A percentile compares a stretch with the other conserved stretches of the same genome.
Conservation (phyloP, 2,113 vertebrate genomes). For the Phalacrocorax pelagicus region DNA sequence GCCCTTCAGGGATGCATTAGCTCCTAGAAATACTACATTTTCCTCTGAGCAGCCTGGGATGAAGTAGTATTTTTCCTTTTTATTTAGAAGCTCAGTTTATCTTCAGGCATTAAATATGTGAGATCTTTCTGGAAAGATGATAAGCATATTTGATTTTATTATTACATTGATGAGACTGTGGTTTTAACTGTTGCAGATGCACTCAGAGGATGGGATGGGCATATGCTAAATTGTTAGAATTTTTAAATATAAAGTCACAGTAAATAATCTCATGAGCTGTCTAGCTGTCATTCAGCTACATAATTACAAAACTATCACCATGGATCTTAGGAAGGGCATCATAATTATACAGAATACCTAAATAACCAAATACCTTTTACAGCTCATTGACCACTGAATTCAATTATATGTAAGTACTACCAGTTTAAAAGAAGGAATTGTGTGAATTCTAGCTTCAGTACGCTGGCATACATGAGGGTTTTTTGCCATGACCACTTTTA, state of each 20-base stretch:
- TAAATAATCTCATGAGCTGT: not conserved
- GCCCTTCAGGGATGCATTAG: not conserved
- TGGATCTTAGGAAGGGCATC: not conserved
- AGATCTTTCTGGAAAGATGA: not conserved
- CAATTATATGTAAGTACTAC: not conserved
- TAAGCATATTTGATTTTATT: not conserved
- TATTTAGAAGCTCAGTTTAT: not conserved
- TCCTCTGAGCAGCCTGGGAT: not conserved
- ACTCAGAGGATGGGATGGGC: not conserved
- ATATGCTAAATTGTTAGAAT: not conserved
- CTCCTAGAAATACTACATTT: not conserved
- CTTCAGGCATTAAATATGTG: not conserved
- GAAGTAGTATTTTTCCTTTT: not conserved
- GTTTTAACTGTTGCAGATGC: not conserved
- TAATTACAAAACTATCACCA: not conserved
- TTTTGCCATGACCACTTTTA: not conserved
- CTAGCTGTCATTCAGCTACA: not conserved
- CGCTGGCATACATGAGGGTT: fast-evolving
- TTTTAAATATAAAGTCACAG: not conserved
- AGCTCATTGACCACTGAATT: not conserved
- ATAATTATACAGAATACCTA: not conserved
- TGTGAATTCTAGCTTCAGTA: not conserved
- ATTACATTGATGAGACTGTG: not conserved
- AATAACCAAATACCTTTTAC: not conserved
- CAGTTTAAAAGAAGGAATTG: not conserved